A percentile compares a stretch with the other conserved stretches of the same genome.
phyloP scores from a whole-genome alignment of 2,888 invertebrate genomes.

The Nineta flava region DNA sequence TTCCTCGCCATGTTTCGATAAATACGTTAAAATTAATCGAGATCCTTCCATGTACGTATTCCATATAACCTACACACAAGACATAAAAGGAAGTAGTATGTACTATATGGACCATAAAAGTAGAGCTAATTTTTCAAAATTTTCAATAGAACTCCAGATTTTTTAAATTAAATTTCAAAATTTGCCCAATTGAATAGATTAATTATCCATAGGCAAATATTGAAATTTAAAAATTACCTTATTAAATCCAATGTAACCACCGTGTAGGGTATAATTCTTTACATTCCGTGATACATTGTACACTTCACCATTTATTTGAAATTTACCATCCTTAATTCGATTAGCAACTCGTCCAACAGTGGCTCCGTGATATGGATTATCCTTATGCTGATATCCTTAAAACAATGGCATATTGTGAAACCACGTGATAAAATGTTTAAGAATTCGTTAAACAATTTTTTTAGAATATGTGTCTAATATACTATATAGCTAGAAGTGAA shows the following conservation, averaged over 20 bases:
- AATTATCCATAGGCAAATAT: background rate
- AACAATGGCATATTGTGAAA: constrained; percentile 5
- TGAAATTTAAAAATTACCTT: constrained; percentile 30
- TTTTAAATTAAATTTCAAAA: no score
- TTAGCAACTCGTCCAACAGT: constrained; percentile 80
- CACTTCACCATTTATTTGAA: constrained; percentile 46
- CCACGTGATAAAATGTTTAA: no score
- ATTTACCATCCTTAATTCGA: constrained; percentile 54
- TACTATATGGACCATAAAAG: no score
- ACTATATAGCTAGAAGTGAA: no score
- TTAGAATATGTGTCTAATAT: no score
- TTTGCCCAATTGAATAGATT: no score
- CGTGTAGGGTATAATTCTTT: constrained; percentile 59
- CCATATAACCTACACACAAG: constrained; percentile 44
- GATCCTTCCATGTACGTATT: constrained; percentile 38
- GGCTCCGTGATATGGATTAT: constrained; percentile 78
- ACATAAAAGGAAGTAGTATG: constrained; percentile 1
- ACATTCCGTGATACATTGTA: constrained; percentile 59
- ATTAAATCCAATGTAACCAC: constrained; percentile 71
- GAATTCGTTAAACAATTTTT: no score
- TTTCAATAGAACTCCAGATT: no score
- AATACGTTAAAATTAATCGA: constrained; percentile 54
- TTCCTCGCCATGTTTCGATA: constrained; percentile 66
- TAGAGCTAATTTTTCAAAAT: no score
- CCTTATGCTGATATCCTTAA: constrained; percentile 44